Base-by-base conservation (phyloP, 64 coral and sea anemone genomes). In the Dendrophyllia cribrosa region DNA sequence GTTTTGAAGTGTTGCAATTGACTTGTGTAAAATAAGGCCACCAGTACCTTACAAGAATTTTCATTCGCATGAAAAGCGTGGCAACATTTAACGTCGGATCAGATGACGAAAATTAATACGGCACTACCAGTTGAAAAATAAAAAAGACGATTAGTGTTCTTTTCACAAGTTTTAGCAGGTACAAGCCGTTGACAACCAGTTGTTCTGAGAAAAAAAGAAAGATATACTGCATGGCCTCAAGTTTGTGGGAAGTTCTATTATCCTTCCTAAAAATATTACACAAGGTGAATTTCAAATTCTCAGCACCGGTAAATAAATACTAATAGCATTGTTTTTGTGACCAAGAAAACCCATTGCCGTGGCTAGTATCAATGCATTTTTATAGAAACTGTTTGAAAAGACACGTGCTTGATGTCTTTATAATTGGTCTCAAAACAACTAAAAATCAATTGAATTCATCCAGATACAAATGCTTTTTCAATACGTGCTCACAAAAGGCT, bases 371-470 rank as follows among this genome's bases (percentile, higher is more conserved):
- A 67, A 84, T 50, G 24, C 59, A 82, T 44, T 82, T 65, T 23
- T 51, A 50, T 51, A 12, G 80, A 84, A 84, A 49, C 48, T 67
- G 62, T 62, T 46, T 43, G 6, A 82, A 84, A 68, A 67, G 62
- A 84, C 60, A 84, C 62, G 80, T 84, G 80, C 62, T 84, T 84
- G 80, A 84, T 68, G 62, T 84, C 80, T 84, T 84, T 84, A 84
- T 84, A 84, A 84, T 84, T 84, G 62, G 19, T 84, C 80, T 51
- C 43, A 22, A 47, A 50, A 84, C 80, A 84, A 84, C 80, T 23
- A 22, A 47, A 64, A 51, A 66, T 67, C 17, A 48, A 68, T 84
- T 84, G 80, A 84, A 83, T 65, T 63, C 47, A 49, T 65, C 62
- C 17, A 65, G 12, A 20, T 7, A 84, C 20, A 84, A 84, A 50